Conservation (phyloP, 2,113 vertebrate species). For the Setophaga petechia region DNA sequence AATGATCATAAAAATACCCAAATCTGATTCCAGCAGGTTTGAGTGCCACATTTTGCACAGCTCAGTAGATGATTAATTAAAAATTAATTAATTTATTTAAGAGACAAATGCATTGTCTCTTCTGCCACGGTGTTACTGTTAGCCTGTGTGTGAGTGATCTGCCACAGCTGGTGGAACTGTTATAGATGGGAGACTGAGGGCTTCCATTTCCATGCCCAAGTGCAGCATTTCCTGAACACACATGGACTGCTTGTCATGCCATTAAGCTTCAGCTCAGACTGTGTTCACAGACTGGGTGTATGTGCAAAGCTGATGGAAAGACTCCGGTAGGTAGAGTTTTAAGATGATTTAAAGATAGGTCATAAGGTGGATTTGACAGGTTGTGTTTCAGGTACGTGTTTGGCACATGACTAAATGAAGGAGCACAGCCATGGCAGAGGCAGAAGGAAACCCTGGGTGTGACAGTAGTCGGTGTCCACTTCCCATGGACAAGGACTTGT, state of each 20-base stretch:
- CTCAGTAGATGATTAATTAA: background rate
- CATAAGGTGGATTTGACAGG: background rate
- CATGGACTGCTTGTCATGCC: background rate
- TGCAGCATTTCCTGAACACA: background rate
- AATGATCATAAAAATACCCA: background rate
- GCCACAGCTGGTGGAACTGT: background rate
- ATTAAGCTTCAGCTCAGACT: background rate
- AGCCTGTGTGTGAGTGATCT: background rate
- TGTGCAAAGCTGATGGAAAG: background rate
- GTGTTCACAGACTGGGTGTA: background rate
- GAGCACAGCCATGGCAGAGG: accelerated
- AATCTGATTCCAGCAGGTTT: background rate
- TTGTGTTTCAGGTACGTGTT: accelerated
- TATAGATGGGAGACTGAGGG: accelerated
- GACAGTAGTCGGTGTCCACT: background rate
- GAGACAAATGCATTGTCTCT: background rate
- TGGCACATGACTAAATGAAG: background rate
- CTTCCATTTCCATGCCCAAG: background rate
- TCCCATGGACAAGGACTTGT: background rate
- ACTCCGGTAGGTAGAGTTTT: background rate
- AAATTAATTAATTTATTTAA: no score
- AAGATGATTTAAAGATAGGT: background rate
- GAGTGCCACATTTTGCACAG: background rate
- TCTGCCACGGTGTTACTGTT: accelerated
- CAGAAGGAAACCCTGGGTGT: background rate